Evolutionary conservation across 1,140 invertebrate genomes (phyloP).

Genomic region (Drosophila mayri): DNA sequence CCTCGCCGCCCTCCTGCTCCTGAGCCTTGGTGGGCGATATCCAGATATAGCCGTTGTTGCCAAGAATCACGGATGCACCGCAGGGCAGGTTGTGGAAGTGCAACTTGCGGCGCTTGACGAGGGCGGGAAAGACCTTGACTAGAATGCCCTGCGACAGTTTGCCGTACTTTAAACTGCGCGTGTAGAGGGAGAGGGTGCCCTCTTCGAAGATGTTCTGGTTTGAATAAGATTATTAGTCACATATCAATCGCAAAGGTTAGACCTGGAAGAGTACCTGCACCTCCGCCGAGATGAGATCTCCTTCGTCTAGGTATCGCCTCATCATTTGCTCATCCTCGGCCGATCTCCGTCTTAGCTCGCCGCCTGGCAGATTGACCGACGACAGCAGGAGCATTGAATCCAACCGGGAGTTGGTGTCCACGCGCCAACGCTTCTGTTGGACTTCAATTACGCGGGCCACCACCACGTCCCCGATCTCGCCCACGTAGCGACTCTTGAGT

Average conservation of each 20-base stretch:
- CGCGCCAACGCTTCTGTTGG: constrained; percentile 85
- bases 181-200: constrained; percentile 96
- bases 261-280: constrained; percentile 86
- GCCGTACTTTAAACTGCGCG: constrained; percentile 98
- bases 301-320: constrained; percentile 97
- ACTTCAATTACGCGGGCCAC: constrained; percentile 96
- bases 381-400: constrained; percentile 95
- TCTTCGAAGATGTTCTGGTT: constrained; percentile 94
- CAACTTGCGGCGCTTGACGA: constrained; percentile 97
- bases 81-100: constrained; percentile 97
- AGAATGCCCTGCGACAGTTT: constrained; percentile 96
- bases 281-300: constrained; percentile 98
- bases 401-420: constrained; percentile 96
- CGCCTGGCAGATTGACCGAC: constrained; percentile 98
- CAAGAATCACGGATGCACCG: constrained; percentile 96
- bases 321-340: constrained; percentile 99
- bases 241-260: accelerated
- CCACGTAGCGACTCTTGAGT: constrained; percentile 95
- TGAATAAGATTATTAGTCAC: not conserved
- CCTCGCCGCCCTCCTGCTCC: constrained; percentile 89
- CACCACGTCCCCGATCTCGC: constrained; percentile 98
- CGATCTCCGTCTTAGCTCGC: constrained; percentile 92
- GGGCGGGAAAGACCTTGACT: constrained; percentile 95
- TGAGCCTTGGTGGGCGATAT: constrained; percentile 90
- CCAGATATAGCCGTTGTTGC: constrained; percentile 99